Evolutionary conservation across 37 sponge, comb jelly and placozoan species (phyloP).

Genomic region (Beroe forskalii): DNA sequence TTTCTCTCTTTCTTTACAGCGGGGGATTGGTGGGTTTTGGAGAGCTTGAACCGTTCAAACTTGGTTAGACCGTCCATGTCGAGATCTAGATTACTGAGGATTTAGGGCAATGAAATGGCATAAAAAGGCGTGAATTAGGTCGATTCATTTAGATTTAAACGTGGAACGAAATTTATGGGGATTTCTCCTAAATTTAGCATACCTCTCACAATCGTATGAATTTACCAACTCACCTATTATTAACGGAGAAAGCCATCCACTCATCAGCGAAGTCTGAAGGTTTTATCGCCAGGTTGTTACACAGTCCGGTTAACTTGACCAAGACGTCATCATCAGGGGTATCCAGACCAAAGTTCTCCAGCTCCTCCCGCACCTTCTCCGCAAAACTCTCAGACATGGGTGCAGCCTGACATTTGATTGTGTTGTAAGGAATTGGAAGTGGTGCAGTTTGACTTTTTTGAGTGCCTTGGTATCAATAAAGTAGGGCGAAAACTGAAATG

Average conservation of each 20-base stretch:
- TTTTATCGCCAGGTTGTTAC: background rate
- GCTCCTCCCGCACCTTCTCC: background rate
- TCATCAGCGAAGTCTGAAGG: slow-evolving; percentile 46
- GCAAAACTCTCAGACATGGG: background rate
- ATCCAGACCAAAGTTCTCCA: slow-evolving; percentile 54
- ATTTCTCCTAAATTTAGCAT: no score
- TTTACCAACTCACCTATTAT: slow-evolving; percentile 35
- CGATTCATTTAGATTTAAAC: no score
- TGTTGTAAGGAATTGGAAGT: no score
- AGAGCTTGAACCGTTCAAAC: slow-evolving; percentile 23
- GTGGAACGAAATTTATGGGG: no score
- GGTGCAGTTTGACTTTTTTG: no score
- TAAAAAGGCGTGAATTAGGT: no score
- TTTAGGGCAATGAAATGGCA: no score
- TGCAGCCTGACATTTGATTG: no score
- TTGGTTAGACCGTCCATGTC: slow-evolving; percentile 51
- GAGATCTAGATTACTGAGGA: slow-evolving; percentile 50
- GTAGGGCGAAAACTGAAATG: no score
- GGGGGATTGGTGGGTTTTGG: slow-evolving; percentile 10
- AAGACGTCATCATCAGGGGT: background rate
- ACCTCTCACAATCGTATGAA: no score
- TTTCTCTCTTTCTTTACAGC: slow-evolving; percentile 57
- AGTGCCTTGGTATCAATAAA: no score
- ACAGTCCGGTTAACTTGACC: background rate
- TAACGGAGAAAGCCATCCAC: slow-evolving; percentile 63